Percentiles rank a stretch among this genome's conserved stretches.
These are phyloP conservation scores for Urocynchramus pylzowi DNA, from an alignment of 2,113 vertebrate genomes.

Conservation along the genomic window DNA sequence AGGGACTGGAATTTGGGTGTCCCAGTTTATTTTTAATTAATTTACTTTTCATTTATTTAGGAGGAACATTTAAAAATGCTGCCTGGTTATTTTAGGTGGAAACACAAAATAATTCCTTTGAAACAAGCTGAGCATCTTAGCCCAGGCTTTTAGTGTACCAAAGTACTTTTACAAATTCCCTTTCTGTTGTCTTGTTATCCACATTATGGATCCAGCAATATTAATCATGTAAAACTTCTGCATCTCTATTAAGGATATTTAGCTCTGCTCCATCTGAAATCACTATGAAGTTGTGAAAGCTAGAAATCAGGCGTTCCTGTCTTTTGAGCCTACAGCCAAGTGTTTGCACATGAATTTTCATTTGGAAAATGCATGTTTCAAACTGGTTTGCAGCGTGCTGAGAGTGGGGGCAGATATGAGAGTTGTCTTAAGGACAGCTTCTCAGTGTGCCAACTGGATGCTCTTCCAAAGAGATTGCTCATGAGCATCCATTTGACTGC, in stretches of 20 bases:
- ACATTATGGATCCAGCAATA: background rate
- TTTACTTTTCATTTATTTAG: background rate
- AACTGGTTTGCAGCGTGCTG: background rate
- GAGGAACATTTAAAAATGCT: background rate
- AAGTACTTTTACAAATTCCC: background rate
- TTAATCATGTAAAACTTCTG: background rate
- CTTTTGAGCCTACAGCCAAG: background rate
- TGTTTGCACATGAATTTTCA: background rate
- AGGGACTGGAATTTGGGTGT: background rate
- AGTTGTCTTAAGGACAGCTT: conserved; percentile 22
- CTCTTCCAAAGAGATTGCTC: background rate
- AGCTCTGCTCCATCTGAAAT: background rate
- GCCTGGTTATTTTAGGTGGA: background rate
- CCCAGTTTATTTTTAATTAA: background rate
- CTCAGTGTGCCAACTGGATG: background rate
- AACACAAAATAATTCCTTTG: background rate
- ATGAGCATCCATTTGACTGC: background rate
- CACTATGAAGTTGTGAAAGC: background rate
- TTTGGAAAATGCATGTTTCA: conserved; percentile 1
- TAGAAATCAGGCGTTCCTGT: background rate
- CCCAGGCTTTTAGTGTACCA: background rate
- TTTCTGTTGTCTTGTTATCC: background rate
- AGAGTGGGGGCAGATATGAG: conserved; percentile 5
- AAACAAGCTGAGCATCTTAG: background rate
- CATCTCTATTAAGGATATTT: background rate